Base-by-base conservation (phyloP, 2,797 vertebrate genomes). In the Halcyon badia region DNA sequence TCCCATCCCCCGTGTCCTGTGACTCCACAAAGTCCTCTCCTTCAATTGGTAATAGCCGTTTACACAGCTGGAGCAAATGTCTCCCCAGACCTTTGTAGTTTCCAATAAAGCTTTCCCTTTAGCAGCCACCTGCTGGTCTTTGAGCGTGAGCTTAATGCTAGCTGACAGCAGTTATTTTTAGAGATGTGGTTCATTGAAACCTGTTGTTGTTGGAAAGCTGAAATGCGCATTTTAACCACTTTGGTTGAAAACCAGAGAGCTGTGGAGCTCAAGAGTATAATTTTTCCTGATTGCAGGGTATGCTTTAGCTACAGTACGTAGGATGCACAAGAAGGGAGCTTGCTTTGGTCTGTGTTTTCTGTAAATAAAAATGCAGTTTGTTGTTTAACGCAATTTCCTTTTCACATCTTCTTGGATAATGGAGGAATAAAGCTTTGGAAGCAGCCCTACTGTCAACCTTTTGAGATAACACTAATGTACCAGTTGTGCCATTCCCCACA, bases 161-260 rank as follows among this genome's bases (percentile, higher is more conserved):
- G 94, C 89, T 96, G 96, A 95, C 94, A 97, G 95, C 92, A 76
- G 92, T 80, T 97, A 97, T 97, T 97, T 96, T 96, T 96, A 95
- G 96, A 94, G 85, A 91, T 95, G 96, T 84, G 97, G 91, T 94
- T 92, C 90, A 87, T 83, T 90, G 92, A 96, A 97, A 97, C 96
- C 94, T 96, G 96, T 97, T 96, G 93, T 96, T 97, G 95, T 30
- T 78, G 92, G 90, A 57, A 94, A 81, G 93, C 92, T 96, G 83
- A 93, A 97, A 94, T 95, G 85, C 2, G 48, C 78, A 57, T 94
- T 96, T 93, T 94, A 95, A 93, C 96, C 82, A 96, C 86, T 87
- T 90, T 94, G 93, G 92, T 91, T 87, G 87, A 79, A 94, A 95
- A 96, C 72, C 94, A 95, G 88, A 94, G 91, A 83, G 85, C 84